Base-by-base conservation (phyloP, 2,113 vertebrate genomes). In the Sclerurus mexicanus region DNA sequence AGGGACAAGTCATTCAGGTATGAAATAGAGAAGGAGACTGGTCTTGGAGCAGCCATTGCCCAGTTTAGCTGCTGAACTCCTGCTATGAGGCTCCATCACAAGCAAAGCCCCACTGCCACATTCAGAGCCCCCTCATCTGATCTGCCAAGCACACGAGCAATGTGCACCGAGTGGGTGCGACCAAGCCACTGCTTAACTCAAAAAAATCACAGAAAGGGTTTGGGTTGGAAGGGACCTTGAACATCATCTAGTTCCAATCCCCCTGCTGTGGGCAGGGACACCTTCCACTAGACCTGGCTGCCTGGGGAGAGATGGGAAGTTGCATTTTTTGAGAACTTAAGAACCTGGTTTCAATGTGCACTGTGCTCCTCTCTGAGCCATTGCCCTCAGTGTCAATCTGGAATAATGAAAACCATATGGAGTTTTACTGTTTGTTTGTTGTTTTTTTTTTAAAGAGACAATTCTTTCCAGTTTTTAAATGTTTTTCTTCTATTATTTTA, bases 111-210 rank as follows among this genome's bases (percentile, higher is more conserved):
- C 7, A 1, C 11, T 42, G 27, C 11, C 13, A 3, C 2, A 37
- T n/a, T 44, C n/a, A 62, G 6, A 21, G 50, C 7, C 12, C 11
- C 23, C 0, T 0, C 20, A 2, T 5, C 8, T 59, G 47, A 3
- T 6, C 8, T 59, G 47, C 67, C 63, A 50, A 40, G 35, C 13
- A 23, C 16, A 24, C 18, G 20, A 6, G 14, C 16, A 13, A 1
- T 0, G 1, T 12, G 12, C 21, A 8, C 30, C 42, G 33, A 28
- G 5, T 31, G 24, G 30, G 18, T 23, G 55, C 4, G 4, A 47
- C 24, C 12, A 30, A 58, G 40, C 18, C 24, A 19, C 44, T 9
- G 22, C 39, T 67, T 22, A 56, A 25, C n/a, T 5, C 39, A 10
- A 30, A 66, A 66, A 39, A 35, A 69, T 28, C 37, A 10, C 11